Evolutionary conservation across 2,888 invertebrate species (phyloP).

Genomic region (Dinocampus coccinellae): DNA sequence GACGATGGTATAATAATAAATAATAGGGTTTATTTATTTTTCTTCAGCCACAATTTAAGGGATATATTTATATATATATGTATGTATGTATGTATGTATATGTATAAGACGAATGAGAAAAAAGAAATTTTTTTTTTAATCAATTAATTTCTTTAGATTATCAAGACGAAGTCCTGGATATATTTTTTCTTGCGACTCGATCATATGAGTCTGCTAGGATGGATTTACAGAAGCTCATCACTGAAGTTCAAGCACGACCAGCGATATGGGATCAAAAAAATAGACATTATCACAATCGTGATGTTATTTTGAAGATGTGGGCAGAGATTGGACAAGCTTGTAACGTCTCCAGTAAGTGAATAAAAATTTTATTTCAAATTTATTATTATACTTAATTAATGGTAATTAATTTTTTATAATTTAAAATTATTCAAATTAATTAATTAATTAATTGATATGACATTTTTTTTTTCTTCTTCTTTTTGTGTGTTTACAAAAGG

Average conservation of each 20-base stretch:
- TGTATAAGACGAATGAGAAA: too few relatives aligned
- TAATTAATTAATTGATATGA: background rate
- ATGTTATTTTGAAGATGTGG: slow-evolving; percentile 58
- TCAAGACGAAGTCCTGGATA: slow-evolving; percentile 5
- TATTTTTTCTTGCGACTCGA: background rate
- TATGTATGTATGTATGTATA: background rate
- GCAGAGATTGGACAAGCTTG: slow-evolving; percentile 58
- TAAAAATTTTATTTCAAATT: background rate
- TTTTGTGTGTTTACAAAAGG: slow-evolving; percentile 47
- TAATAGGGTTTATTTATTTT: too few relatives aligned
- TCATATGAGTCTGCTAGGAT: slow-evolving; percentile 42
- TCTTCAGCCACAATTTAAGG: too few relatives aligned
- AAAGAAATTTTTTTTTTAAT: too few relatives aligned
- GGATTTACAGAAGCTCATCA: slow-evolving; percentile 58
- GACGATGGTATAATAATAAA: too few relatives aligned
- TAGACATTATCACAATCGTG: slow-evolving; percentile 59
- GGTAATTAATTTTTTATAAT: background rate
- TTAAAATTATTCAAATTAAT: background rate
- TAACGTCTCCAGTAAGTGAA: slow-evolving; percentile 58
- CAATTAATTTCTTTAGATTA: too few relatives aligned
- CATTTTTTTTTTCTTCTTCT: background rate
- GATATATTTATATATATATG: background rate
- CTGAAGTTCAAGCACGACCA: slow-evolving; percentile 57
- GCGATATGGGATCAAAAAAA: slow-evolving; percentile 62
- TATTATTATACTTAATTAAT: background rate